Conservation (phyloP, 2,113 vertebrate genomes). For the Fukomys damarensis region DNA sequence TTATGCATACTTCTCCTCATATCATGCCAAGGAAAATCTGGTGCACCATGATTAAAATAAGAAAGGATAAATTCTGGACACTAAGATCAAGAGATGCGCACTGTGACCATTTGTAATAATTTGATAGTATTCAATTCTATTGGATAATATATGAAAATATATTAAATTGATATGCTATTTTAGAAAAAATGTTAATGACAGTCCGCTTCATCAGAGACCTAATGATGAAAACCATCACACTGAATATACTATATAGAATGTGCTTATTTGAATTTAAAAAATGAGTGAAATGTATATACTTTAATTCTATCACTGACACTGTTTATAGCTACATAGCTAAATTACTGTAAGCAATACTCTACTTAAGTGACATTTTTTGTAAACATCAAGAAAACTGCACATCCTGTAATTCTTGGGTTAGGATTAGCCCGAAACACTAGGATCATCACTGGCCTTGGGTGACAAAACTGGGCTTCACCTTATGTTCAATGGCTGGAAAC, state of each 20-base stretch:
- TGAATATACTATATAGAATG: not conserved
- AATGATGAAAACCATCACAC: not conserved
- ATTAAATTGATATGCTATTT: not conserved
- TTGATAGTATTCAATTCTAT: not conserved
- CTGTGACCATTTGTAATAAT: not conserved
- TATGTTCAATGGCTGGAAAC: not conserved
- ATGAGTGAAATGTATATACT: not conserved
- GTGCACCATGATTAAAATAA: not conserved
- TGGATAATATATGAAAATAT: not conserved
- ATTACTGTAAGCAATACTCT: conserved; percentile 7
- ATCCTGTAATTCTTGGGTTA: not conserved
- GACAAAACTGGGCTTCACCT: not conserved
- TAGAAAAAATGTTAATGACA: not conserved
- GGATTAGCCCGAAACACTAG: not conserved
- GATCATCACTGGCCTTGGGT: not conserved
- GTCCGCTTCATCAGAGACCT: not conserved
- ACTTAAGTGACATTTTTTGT: not conserved
- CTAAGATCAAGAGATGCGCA: not conserved
- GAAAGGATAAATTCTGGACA: not conserved
- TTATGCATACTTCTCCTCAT: not conserved
- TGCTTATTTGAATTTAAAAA: not conserved
- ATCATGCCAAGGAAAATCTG: not conserved
- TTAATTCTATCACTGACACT: not conserved
- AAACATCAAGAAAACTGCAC: not conserved
- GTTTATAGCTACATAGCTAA: not conserved